Base-by-base conservation (phyloP, 2,797 vertebrate genomes). In the Muraenolepis orangiensis region DNA sequence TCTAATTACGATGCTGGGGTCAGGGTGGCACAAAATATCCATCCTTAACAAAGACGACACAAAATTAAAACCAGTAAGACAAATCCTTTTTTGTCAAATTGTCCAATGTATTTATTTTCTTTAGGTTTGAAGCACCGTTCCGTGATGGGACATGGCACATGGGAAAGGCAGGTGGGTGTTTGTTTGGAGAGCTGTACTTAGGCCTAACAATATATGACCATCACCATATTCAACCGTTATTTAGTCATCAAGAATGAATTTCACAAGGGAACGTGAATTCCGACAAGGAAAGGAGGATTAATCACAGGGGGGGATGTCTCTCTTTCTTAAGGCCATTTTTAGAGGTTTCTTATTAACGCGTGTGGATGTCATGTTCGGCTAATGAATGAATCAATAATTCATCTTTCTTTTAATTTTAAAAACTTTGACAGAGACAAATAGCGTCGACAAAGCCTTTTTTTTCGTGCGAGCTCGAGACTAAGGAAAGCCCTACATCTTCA, bases 301-400 rank as follows among this genome's bases (percentile, higher is more conserved):
- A 94, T 38, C 40, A 46, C 80, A 40, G 73, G 83, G 87, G 87
- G 88, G 88, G 86, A 26, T 64, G 57, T 64, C 57, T 73, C 80
- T 88, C 83, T 84, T 74, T 87, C 79, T 71, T 77, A 72, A 76
- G 82, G 79, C 90, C 88, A 90, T 91, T 91, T 93, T 90, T 92
- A 91, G 90, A 88, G 74, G 89, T 80, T 81, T 87, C 87, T 88
- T 88, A 93, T 91, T 90, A 90, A 88, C 84, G 88, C 76, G 71
- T 87, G 81, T 78, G 79, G 79, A 83, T 86, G 87, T 90, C 87
- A 87, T 80, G 74, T 82, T 79, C 81, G 66, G 85, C 81, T 92
- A 92, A 94, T 94, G 92, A 91, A 87, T 78, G 78, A 84, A 92
- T 94, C 73, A 92, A 93, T 93, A 91, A 93, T 93, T 93, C 82